Conservation (phyloP, 2,888 invertebrate genomes). For the Petrophora chlorosata region DNA sequence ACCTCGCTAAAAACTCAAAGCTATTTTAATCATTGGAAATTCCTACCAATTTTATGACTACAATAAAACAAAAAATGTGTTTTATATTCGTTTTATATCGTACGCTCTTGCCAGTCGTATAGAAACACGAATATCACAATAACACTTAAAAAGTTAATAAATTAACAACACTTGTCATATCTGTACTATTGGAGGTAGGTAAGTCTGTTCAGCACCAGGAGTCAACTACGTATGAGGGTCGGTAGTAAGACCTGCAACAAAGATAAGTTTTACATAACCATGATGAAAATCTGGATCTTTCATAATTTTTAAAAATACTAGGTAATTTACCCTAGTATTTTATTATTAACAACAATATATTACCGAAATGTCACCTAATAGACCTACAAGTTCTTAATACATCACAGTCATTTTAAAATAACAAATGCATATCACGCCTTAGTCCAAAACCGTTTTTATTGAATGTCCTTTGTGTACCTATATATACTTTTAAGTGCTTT, state of each 20-base stretch:
- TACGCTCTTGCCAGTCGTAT: conserved; percentile 14
- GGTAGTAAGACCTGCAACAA: conserved; percentile 45
- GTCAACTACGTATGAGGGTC: conserved; percentile 29
- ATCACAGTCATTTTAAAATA: too few species aligned
- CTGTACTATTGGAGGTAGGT: conserved; percentile 7
- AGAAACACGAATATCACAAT: conserved; percentile 20
- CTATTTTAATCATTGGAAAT: conserved; percentile 20
- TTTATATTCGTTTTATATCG: conserved; percentile 31
- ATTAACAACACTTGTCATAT: conserved; percentile 15
- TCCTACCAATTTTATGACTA: not conserved
- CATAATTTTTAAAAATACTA: not conserved
- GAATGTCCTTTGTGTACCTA: too few species aligned
- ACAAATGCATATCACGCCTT: too few species aligned
- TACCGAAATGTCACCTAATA: too few species aligned
- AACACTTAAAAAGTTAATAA: conserved; percentile 22
- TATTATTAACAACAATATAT: too few species aligned
- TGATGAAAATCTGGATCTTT: not conserved
- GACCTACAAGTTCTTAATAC: too few species aligned
- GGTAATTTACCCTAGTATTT: not conserved
- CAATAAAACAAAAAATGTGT: conserved; percentile 19
- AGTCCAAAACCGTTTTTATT: too few species aligned
- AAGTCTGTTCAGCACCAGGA: conserved; percentile 42
- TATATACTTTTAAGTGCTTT: too few species aligned
- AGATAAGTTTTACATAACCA: not conserved
- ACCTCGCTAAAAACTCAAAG: conserved; percentile 5